Base-by-base conservation (phyloP, 2,113 vertebrate species). In the Mobula hypostoma region DNA sequence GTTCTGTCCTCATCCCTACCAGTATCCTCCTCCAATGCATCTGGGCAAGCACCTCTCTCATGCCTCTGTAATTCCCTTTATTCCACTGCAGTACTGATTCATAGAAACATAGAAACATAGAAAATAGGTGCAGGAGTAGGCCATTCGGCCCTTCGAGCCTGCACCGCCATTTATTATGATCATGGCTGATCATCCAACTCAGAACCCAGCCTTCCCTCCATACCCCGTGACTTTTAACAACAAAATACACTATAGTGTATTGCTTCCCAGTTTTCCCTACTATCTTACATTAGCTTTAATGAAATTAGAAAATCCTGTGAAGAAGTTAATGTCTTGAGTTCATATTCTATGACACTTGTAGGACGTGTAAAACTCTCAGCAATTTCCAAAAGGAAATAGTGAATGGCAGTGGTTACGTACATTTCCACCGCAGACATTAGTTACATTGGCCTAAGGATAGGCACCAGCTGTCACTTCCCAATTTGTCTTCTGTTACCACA, bases 321-420 rank as follows among this genome's bases (percentile, higher is more conserved):
- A 8, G 85, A 90, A 83, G 66, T 63, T 63, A 32, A 1, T 19
- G 61, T 32, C 32, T 7, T 32, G 29, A 66, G 61, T 61, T 90
- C 29, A 32, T 29, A 66, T 90, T 68, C 85, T 32, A 29, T 17
- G n/a, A 61, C 61, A 32, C 29, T 63, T 66, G 61, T 68, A n/a
- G 63, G 29, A 66, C 32, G 61, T 90, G 61, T 66, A 32, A 32
- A 90, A 66, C 61, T 66, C 29, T 61, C 58, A 36, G 17, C 32
- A 29, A n/a, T 90, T 90, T 90, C n/a, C 85, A 90, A 90, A 90
- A 19, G 85, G 61, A 85, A 85, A 85, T 61, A 24, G 61, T 68
- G 85, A 90, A 63, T 32, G 85, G 7, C 61, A 63, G 58, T 90
- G 61, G 85, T 90, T 90, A 29, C 5, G 66, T 90, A 17, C 8